Evolutionary conservation across 2,797 vertebrate genomes (phyloP).

Genomic region (Petrocephalus schoutedeni): DNA sequence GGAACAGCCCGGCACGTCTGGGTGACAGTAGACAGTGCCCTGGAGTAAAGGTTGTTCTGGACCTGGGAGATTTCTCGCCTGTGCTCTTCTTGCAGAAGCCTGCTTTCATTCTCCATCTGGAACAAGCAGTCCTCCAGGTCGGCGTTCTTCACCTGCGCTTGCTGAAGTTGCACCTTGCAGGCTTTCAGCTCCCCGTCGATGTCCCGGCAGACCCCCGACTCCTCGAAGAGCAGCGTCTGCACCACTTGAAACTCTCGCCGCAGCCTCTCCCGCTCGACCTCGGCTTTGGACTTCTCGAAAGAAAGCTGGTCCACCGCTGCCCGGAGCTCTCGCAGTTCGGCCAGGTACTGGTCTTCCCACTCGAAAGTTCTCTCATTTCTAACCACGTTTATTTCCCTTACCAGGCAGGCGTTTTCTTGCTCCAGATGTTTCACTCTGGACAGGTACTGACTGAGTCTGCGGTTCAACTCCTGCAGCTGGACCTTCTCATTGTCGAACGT

Average conservation of each 20-base stretch:
- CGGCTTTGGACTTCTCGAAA: slow-evolving; percentile 70
- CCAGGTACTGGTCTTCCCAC: slow-evolving; percentile 49
- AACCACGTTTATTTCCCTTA: slow-evolving; percentile 66
- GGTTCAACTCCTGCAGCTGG: slow-evolving; percentile 84
- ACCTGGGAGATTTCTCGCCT: slow-evolving; percentile 58
- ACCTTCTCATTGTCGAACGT: slow-evolving; percentile 73
- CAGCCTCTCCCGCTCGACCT: slow-evolving; percentile 77
- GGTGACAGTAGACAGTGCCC: slow-evolving; percentile 44
- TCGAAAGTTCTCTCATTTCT: slow-evolving; percentile 44
- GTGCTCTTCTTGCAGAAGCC: slow-evolving; percentile 64
- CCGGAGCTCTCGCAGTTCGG: slow-evolving; percentile 71
- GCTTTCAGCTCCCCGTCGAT: slow-evolving; percentile 70
- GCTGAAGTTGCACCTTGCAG: slow-evolving; percentile 65
- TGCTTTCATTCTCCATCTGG: slow-evolving; percentile 66
- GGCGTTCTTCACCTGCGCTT: slow-evolving; percentile 61
- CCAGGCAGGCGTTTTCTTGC: slow-evolving; percentile 74
- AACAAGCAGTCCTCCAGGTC: slow-evolving; percentile 72
- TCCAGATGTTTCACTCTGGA: slow-evolving; percentile 79
- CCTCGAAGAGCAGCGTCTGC: slow-evolving; percentile 62
- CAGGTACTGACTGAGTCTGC: slow-evolving; percentile 76
- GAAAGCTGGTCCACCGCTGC: slow-evolving; percentile 70
- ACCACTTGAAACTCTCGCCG: slow-evolving; percentile 69
- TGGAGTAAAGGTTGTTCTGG: slow-evolving; percentile 56
- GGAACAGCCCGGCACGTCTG: slow-evolving; percentile 50
- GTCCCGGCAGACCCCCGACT: slow-evolving; percentile 60